Evolutionary conservation across 2,888 invertebrate genomes (phyloP), one percentile per base, ranked within the genome.

Genomic region (Oscheius sp.): DNA sequence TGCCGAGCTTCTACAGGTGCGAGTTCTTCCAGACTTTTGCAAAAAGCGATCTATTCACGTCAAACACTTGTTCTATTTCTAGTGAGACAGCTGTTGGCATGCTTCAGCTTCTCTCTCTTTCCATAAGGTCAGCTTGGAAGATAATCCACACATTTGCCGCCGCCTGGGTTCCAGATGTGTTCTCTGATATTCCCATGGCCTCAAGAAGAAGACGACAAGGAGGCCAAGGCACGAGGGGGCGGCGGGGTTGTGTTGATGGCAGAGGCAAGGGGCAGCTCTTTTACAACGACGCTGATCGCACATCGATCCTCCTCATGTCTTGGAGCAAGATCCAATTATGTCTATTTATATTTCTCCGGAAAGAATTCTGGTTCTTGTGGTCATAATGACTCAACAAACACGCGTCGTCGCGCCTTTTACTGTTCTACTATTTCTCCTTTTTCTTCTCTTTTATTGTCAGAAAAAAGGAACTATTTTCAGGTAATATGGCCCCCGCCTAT

Each of bases 401-500:
- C 37, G 8, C 42, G 42, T 20, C 42, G 42, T 42, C 42, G n/a
- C n/a, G n/a, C n/a, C n/a, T n/a, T n/a, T n/a, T n/a, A n/a, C n/a
- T n/a, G n/a, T n/a, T n/a, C n/a, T n/a, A n/a, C 15, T 31, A 17
- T 50, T 31, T 27, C 34, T 48, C 34, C 34, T 33, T 33, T 34
- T 55, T 55, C 17, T 2, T 3, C 34, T n/a, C 23, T 17, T 34
- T 33, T 55, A 55, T 34, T 55, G 33, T 55, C 34, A 12, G 5
- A 37, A 10, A 12, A 20, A 42, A 42, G 6, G 15, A 17, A 6
- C 20, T 3, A 42, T 42, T 52, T 52, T 27, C 52, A 2, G 12
- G 46, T 29, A 61, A 27, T 25, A 61, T 61, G 61, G 61, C 61
- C 6, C 61, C 61, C 8, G 61, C 61, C 42, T 61, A 61, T 29